Conservation (phyloP, 2,888 invertebrate species). For the Temnothorax ravouxi region DNA sequence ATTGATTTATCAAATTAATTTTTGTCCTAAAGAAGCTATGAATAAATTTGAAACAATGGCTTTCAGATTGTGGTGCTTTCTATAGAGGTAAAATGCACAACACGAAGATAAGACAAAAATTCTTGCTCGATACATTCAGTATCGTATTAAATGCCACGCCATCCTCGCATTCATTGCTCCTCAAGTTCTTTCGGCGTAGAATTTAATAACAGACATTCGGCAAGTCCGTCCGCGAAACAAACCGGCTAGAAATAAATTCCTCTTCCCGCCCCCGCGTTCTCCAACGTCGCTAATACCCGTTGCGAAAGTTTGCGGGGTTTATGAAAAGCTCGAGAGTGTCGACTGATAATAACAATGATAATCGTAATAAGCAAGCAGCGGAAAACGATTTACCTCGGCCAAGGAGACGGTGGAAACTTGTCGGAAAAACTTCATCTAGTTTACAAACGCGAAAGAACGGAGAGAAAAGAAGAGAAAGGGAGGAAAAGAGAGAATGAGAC, state of each 20-base stretch:
- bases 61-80: neutral
- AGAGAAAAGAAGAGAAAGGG: neutral
- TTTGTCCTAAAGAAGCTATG: neutral
- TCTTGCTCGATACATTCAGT: conserved; percentile 17
- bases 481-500: neutral
- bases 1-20: conserved; percentile 1
- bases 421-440: conserved; percentile 59
- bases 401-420: conserved; percentile 57
- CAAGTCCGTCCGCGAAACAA: conserved; percentile 30
- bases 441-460: conserved; percentile 33
- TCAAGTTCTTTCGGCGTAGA: conserved; percentile 28
- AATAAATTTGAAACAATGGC: neutral
- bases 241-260: conserved; percentile 49
- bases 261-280: conserved; percentile 12
- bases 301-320: conserved; percentile 58
- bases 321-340: conserved; percentile 61
- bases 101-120: conserved; percentile 24
- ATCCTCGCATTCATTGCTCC: conserved; percentile 24
- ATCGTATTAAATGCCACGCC: conserved; percentile 34
- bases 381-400: conserved; percentile 65
- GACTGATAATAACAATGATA: conserved; percentile 73
- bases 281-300: conserved; percentile 44
- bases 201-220: conserved; percentile 50
- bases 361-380: conserved; percentile 73
- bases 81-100: neutral